Evolutionary conservation across 2,113 vertebrate genomes (phyloP), one percentile per base, ranked within the genome.

Genomic region (Sorex fumeus): DNA sequence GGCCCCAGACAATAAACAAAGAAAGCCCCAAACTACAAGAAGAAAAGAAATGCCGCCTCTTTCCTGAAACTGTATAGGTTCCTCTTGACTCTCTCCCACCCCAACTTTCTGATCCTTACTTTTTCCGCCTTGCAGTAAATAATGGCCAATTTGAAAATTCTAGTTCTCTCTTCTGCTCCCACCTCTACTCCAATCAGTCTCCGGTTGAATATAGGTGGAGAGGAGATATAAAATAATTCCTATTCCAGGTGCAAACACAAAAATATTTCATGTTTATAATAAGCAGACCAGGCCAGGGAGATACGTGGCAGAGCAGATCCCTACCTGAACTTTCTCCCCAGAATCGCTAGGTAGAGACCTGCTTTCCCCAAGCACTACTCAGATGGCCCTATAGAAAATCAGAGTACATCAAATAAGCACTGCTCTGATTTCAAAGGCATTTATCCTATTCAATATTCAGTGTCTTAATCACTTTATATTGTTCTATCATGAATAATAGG

Each of bases 251-350:
- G 71, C 36, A 25, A 2, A 4, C n/a, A 45, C 40, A 60, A 12
- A 82, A 64, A 64, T 77, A 18, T 3, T 70, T 76, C 45, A 34
- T 13, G 25, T 79, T 93, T 90, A 66, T 87, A 95, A 83, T 45
- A 83, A n/a, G 10, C 34, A 69, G 57, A 60, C 18, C 3, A 60
- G 57, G 57, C 6, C 8, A 12, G 27, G 47, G 45, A 72, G 74
- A 69, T 66, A 9, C 66, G 57, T 60, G 19, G 57, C 21, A 60
- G 57, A 60, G 19, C 57, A 60, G 3, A 21, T 60, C 21, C 57
- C 57, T 21, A 60, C 18, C 57, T 60, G 57, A 60, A 23, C 18
- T 60, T 60, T 7, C 16, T 60, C 57, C 21, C 57, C 57, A 19
- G 21, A 60, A 19, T 60, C 57, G 6, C 57, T 60, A 60, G 16